Evolutionary conservation across 2,888 invertebrate genomes (phyloP), one percentile per base, ranked within the genome.

Genomic region (Patella depressa): DNA sequence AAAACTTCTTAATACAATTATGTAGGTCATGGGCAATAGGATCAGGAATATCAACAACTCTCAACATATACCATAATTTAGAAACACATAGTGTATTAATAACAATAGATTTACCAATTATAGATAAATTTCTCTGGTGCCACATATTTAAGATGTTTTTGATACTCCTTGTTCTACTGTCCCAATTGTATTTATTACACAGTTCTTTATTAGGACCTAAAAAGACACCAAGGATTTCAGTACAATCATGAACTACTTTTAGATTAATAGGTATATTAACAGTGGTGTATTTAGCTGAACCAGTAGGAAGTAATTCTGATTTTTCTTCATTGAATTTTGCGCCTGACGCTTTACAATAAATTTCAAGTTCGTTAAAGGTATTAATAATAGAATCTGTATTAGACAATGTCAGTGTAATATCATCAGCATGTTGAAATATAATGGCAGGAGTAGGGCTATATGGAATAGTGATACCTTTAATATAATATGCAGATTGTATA

Each of bases 21-120:
- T 9, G 34, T 5, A 45, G 34, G n/a, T 65, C 65, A 24, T n/a
- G 24, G 65, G 14, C 14, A 19, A 24, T 19, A 4, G 24, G 19
- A 24, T 65, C 59, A n/a, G 65, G 65, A 65, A 65, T 65, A 19
- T 65, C 65, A 65, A 65, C n/a, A 65, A 65, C 65, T 65, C 19
- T 19, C 15, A 65, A 4, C 9, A 59, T n/a, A 15, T 59, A 59
- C 59, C 59, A 59, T 65, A 65, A 24, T 65, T 65, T 24, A 3
- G 65, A 12, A 14, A 24, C 24, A 19, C 65, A 65, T 65, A 65
- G 12, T 11, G 3, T 65, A 65, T 65, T 24, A 12, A 65, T 65
- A 0, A 65, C 65, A 24, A 65, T 19, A 14, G 65, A 65, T 19
- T 65, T 65, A 4, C 65, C 65, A 65, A 65, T 65, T n/a, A 24